Evolutionary conservation across 1,140 invertebrate species (phyloP), one percentile per base, ranked within the genome.

Genomic region (Tetramorium alpestre): DNA sequence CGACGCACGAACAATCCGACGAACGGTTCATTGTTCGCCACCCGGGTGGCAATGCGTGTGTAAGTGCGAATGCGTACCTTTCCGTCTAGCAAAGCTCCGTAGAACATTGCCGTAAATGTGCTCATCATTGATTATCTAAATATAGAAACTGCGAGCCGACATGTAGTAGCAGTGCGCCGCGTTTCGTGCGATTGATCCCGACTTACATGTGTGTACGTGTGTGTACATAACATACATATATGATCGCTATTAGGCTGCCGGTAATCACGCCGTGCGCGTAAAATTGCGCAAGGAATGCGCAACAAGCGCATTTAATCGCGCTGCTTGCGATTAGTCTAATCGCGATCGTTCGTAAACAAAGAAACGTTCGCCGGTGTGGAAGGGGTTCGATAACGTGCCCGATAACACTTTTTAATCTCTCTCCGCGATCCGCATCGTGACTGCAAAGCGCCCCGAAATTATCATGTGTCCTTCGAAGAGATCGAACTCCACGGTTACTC

Each of bases 121-220:
- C 58, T 85, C 90, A 60, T 62, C 90, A 91, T 91, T 90, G 90
- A 91, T 91, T 91, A 90, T 91, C 90, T 91, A 91, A 91, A 91
- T 91, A 90, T 91, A 91, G 90, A 90, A 88, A 90, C 88, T 70
- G 80, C 67, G 62, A 80, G 69, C 69, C 44, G 62, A 85, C 67
- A 87, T 73, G 86, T 88, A 85, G 41, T 81, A 80, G 54, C 44
- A 75, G 58, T n/a, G 60, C 22, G 28, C 4, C 64, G 62, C 75
- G 65, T 73, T 76, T 89, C 58, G 33, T 44, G 81, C 75, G 70
- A 90, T 90, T 88, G 81, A 90, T 90, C 75, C 54, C 22, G 18
- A 25, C 58, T 58, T 58, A 75, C 25, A 38, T 18, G 6, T 78
- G 1, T 28, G 10, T 64, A 11, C 5, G 41, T 47, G 18, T 47